Evolutionary conservation across 2,888 invertebrate genomes (phyloP), one percentile per base, ranked within the genome.

Genomic region (Papilio protenor): DNA sequence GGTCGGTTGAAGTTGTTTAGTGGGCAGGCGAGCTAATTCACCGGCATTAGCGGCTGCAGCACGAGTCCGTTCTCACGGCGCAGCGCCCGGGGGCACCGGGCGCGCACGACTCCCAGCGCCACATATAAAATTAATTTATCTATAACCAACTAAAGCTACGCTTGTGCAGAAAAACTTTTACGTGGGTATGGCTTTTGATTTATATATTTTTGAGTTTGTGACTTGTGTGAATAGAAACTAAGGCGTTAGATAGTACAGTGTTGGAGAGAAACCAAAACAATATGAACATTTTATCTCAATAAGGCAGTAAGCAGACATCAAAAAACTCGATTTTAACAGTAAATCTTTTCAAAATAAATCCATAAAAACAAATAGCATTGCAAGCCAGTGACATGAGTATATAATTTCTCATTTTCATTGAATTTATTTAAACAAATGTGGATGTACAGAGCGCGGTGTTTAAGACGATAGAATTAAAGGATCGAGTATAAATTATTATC

Each of bases 111-210:
- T 90, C 87, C 52, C 49, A 21, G 81, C 84, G 84, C 85, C 88
- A 91, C 90, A 93, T 94, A 94, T 91, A 90, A 92, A 92, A 94
- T 94, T 93, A 93, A 94, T 94, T 94, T 94, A 94, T 94, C 94
- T 94, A 93, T 90, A 91, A 90, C 87, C 90, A 91, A 90, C 87
- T 90, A 87, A 86, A 89, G 87, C 84, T 71, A 57, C 87, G 89
- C 64, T 49, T 73, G 73, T 33, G 69, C 73, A 73, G 66, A 75
- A 77, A 77, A 74, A 74, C 16, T 49, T 59, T 74, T 52, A 71
- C 75, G 77, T 75, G 77, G 73, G 74, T 80, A 70, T 55, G 10
- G 21, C 16, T 45, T 61, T 72, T 73, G 61, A 78, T 73, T 75
- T 75, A 72, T 78, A 76, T 70, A 6, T 66, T n/a, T 73, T 40